Evolutionary conservation across 1,140 invertebrate genomes (phyloP).

Genomic region (Steinernema feltiae): DNA sequence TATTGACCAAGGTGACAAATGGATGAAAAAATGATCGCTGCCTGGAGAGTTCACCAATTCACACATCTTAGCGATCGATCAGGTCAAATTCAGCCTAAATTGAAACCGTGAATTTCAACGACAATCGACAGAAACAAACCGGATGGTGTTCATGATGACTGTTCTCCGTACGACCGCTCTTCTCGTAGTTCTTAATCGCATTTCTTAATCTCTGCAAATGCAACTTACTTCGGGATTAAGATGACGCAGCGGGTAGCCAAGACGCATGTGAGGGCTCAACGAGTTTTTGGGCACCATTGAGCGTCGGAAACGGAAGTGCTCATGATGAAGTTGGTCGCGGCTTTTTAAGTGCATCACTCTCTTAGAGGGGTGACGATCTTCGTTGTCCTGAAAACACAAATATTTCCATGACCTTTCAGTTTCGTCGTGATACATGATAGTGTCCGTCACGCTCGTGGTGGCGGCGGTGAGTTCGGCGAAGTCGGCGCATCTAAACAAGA

Average conservation of each 20-base stretch:
- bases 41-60: background rate
- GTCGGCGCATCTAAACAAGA: conserved; percentile 8
- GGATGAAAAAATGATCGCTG: background rate
- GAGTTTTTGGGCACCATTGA: background rate
- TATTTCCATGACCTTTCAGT: too few species aligned
- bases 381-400: too few species aligned
- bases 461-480: background rate
- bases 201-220: too few species aligned
- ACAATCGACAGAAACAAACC: background rate
- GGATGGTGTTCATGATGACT: background rate
- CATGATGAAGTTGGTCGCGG: background rate
- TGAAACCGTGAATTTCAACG: background rate
- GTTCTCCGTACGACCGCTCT: too few species aligned
- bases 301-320: background rate
- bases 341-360: background rate
- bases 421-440: too few species aligned
- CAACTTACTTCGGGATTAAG: background rate
- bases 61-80: background rate
- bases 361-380: background rate
- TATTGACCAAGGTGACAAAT: background rate
- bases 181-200: background rate
- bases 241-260: background rate
- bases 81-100: background rate
- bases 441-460: background rate
- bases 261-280: background rate